Evolutionary conservation across 2,888 invertebrate genomes (phyloP).

Genomic region (Tipula unca): DNA sequence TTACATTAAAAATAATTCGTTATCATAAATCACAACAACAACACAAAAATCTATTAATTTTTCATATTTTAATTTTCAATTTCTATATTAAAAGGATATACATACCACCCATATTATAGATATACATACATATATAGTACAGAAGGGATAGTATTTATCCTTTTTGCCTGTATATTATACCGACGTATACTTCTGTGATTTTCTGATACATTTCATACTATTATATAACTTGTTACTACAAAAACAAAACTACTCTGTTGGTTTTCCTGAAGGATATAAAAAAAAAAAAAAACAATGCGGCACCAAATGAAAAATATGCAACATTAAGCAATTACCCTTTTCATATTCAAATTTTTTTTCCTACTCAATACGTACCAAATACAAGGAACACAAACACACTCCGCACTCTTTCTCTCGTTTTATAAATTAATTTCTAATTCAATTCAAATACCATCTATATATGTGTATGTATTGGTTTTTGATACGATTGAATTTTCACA

Average conservation of each 20-base stretch:
- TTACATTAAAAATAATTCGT: neutral
- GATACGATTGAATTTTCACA: neutral
- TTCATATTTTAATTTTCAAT: conserved; percentile 14
- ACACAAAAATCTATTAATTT: neutral
- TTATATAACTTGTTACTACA: neutral
- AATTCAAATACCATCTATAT: neutral
- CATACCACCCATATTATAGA: neutral
- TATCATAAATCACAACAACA: conserved; percentile 8
- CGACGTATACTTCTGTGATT: neutral
- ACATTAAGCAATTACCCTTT: conserved; percentile 19
- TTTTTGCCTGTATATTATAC: neutral
- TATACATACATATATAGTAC: neutral
- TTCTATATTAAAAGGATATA: neutral
- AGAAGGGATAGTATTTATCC: neutral
- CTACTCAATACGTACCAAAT: neutral
- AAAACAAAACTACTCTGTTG: neutral
- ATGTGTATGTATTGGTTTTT: neutral
- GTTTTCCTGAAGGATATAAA: conserved; percentile 1
- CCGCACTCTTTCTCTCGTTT: neutral
- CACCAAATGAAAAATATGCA: conserved; percentile 17
- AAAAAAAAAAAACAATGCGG: neutral
- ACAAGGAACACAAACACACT: neutral
- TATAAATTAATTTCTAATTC: conserved; percentile 18
- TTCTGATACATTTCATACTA: neutral
- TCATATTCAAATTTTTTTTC: conserved; percentile 1